Evolutionary conservation across 2,888 invertebrate genomes (phyloP), one percentile per base, ranked within the genome.

Genomic region (Entomobrya proxima): DNA sequence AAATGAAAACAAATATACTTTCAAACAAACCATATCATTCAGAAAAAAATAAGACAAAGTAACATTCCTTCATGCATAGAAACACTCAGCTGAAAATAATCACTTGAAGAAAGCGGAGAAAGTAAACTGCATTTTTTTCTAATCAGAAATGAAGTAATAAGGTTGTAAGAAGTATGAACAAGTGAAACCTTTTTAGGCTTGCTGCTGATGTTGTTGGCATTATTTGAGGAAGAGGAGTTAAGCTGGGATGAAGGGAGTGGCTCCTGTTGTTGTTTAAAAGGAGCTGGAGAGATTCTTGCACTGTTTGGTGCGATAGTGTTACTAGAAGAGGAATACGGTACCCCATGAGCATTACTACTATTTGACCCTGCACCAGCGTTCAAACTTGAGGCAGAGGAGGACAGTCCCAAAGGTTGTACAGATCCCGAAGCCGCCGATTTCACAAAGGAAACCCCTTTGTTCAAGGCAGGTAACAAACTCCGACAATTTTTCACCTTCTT

Each of bases 401-500:
- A 88, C 74, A 88, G 79, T 76, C 85, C 85, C 75, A 86, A 79
- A 44, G 88, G 88, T 80, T 86, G 86, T 50, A 84, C 85, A 64
- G 88, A 86, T 79, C 87, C 77, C n/a, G 86, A 76, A 55, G 85
- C 85, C 64, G 88, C 87, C 52, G 87, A 88, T 77, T 88, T 88
- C 77, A 87, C 88, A 82, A 88, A 88, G 78, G 87, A 86, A 72
- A 88, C 88, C 44, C 89, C 89, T 87, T 89, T 88, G 85, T 87
- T 87, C 75, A 88, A 75, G 64, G 89, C 86, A 78, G 89, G 89
- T 77, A 90, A 82, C 88, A 90, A 83, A 82, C 87, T 87, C 78
- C 88, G 83, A 69, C 89, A 85, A 74, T 87, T 88, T 86, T 90
- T 90, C 84, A 87, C 83, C 79, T 89, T 90, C 85, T 90, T 90